A percentile compares a stretch with the other conserved stretches of the same genome.
phyloP scores from a whole-genome alignment of 2,113 vertebrate genomes.

The Oncorhynchus keta region DNA sequence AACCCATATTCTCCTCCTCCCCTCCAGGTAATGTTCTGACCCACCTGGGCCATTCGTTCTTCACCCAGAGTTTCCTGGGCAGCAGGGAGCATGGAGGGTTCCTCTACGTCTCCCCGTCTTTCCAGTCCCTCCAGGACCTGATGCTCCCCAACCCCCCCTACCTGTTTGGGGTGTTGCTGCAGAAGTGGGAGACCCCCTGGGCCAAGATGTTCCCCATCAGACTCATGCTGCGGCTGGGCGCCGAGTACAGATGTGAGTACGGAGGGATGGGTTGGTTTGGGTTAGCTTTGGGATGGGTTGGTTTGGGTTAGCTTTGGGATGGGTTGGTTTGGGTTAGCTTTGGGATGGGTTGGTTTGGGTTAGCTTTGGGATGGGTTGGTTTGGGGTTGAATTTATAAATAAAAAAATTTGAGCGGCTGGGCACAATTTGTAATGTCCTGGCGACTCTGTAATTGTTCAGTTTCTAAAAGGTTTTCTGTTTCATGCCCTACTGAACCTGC shows the following conservation, averaged over 20 bases:
- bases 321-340: no score
- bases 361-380: background rate
- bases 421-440: background rate
- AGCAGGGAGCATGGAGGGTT: conserved; percentile 97
- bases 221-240: conserved; percentile 94
- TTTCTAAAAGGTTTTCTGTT: background rate
- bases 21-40: conserved; percentile 86
- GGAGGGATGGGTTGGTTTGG: conserved; percentile 65
- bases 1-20: no score
- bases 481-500: background rate
- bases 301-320: no score
- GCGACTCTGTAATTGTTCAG: background rate
- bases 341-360: no score
- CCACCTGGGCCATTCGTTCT: conserved; percentile 96
- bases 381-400: no score
- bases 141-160: conserved; percentile 92
- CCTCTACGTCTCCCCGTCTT: conserved; percentile 90
- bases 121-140: conserved; percentile 95
- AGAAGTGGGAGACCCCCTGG: conserved; percentile 99
- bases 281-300: no score
- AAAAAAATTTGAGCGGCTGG: background rate
- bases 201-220: conserved; percentile 98
- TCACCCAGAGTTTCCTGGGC: conserved; percentile 94
- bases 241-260: conserved; percentile 95
- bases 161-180: conserved; percentile 94